Conservation (phyloP, 2,113 vertebrate species). For the Daubentonia madagascariensis region DNA sequence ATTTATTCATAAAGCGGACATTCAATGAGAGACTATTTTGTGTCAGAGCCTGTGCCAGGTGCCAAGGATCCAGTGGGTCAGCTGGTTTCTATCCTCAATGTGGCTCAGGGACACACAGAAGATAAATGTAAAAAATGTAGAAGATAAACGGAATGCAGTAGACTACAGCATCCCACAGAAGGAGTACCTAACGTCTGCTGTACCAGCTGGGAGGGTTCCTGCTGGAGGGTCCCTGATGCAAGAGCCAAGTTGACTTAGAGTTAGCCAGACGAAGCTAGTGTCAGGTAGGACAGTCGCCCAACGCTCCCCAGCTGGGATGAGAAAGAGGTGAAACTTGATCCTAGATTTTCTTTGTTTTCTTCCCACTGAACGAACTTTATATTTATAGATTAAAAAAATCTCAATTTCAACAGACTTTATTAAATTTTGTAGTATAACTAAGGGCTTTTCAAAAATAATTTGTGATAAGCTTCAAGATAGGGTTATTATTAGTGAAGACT, state of each 20-base stretch:
- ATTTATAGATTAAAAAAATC: neutral
- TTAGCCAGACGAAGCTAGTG: neutral
- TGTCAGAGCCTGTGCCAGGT: neutral
- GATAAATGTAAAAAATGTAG: neutral
- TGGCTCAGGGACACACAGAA: neutral
- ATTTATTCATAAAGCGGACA: neutral
- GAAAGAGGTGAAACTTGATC: neutral
- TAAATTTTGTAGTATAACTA: neutral
- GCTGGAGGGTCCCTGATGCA: neutral
- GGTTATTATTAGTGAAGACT: neutral
- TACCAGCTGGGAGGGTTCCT: neutral
- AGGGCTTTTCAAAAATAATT: neutral
- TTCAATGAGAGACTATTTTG: neutral
- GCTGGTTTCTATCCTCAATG: neutral
- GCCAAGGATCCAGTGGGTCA: neutral
- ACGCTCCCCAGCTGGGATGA: neutral
- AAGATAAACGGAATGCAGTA: neutral
- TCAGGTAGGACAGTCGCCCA: neutral
- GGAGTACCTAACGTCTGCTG: neutral
- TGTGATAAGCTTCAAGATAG: neutral
- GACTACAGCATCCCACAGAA: neutral
- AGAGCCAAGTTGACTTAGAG: neutral
- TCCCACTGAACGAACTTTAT: neutral
- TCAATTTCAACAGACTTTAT: neutral
- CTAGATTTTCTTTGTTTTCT: neutral